phyloP scores from a whole-genome alignment of 2,888 invertebrate genomes.

The Calameuta pallipes region DNA sequence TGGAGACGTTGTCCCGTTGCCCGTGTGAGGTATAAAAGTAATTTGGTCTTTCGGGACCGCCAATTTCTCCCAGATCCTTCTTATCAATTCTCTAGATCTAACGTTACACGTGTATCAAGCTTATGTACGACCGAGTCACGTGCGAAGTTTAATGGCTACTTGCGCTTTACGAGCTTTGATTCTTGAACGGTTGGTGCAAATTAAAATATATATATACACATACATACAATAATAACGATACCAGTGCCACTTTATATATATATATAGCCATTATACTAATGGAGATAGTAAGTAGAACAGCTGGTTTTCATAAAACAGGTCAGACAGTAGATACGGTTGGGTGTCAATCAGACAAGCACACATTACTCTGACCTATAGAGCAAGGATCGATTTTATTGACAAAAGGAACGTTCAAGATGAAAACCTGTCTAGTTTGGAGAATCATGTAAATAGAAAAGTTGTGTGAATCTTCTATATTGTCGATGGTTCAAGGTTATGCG shows the following conservation, averaged over 20 bases:
- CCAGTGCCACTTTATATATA: not conserved
- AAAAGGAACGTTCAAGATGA: not conserved
- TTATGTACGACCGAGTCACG: not conserved
- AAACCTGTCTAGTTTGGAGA: not conserved
- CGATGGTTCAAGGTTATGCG: not conserved
- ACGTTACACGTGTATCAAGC: not conserved
- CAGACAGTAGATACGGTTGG: not conserved
- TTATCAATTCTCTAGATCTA: not conserved
- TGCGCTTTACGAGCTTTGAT: not conserved
- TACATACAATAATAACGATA: not conserved
- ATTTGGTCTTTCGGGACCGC: not conserved
- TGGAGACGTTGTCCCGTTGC: too few species aligned
- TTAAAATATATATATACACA: too few species aligned
- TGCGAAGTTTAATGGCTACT: not conserved
- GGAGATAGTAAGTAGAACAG: not conserved
- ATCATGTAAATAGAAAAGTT: not conserved
- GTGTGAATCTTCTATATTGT: not conserved
- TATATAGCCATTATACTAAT: not conserved
- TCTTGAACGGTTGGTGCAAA: not conserved
- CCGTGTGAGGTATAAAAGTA: not conserved
- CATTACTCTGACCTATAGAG: not conserved
- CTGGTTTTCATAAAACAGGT: not conserved
- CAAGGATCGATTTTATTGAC: not conserved
- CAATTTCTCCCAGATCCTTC: not conserved
- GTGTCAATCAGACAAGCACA: not conserved